Base-by-base conservation (phyloP, 2,797 vertebrate genomes). In the Sternarchorhynchus goeldii region DNA sequence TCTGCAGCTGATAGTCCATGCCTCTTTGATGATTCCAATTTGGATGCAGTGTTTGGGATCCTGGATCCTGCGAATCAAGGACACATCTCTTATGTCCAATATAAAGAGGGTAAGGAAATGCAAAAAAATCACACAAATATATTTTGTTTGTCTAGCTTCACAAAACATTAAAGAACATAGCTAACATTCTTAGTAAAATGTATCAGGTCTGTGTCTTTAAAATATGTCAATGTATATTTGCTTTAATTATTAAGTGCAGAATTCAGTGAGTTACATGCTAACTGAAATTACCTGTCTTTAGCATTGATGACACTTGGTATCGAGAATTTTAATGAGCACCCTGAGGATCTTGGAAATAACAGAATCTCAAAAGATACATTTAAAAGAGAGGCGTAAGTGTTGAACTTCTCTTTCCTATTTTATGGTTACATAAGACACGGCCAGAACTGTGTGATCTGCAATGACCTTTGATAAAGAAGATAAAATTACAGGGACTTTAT, bases 351-450 rank as follows among this genome's bases (percentile, higher is more conserved):
- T 18, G 86, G 78, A 6, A 88, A 89, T 78, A 88, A 93, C 87
- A 90, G 60, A 79, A 93, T 94, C 87, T 91, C 90, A 34, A 73
- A 65, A 0, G 88, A 92, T 4, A 92, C 91, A 0, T 94, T 94
- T 82, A 92, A 79, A 81, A 79, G 56, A 78, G 90, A 92, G 75
- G 91, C 87, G 93, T 94, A 88, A 91, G 93, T 86, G 29, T 12
- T 76, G 5, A 20, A 68, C 29, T 29, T n/a, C 73, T 57, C 6
- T 59, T 81, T 53, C 25, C 32, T 59, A 18, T 25, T 55, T 73
- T 17, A 55, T 6, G 16, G 29, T 56, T 65, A 56, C 6, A 39
- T 20, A 18, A 53, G 10, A 62, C 45, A 58, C 4, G 25, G 25
- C 25, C 2, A 72, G 58, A 12, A 45, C 6, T 20, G 14, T 21